Evolutionary conservation across 1,140 invertebrate species (phyloP).

Genomic region (Schlechtendalia chinensis): DNA sequence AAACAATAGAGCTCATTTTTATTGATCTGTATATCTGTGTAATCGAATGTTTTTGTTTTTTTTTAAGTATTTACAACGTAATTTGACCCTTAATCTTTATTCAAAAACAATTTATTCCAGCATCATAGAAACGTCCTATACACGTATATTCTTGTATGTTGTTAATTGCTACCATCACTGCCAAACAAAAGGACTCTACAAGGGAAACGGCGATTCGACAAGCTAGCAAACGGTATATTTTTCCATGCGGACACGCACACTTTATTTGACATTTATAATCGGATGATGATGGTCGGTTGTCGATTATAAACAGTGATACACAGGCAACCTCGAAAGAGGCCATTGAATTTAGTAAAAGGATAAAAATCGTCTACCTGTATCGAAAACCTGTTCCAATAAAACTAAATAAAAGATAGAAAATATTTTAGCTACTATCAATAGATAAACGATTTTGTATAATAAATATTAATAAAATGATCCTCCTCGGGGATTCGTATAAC

Average conservation of each 20-base stretch:
- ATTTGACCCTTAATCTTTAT: not conserved
- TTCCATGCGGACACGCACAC: constrained; percentile 36
- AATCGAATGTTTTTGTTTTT: not conserved
- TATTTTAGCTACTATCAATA: constrained; percentile 1
- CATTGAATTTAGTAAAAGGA: not conserved
- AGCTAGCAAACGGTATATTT: not conserved
- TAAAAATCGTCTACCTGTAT: constrained; percentile 6
- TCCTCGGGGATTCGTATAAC: not conserved
- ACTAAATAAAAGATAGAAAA: not conserved
- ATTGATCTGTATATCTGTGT: not conserved
- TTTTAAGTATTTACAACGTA: not conserved
- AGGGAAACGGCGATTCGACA: not conserved
- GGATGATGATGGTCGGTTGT: not conserved
- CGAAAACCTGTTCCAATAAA: constrained; percentile 11
- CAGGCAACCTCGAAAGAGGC: not conserved
- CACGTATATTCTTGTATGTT: not conserved
- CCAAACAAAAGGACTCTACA: not conserved
- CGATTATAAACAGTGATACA: constrained; percentile 10
- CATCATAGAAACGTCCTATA: not conserved
- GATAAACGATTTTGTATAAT: constrained; percentile 6
- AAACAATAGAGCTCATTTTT: not conserved
- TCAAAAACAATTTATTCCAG: not conserved
- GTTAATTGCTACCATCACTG: not conserved
- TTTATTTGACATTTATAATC: not conserved
- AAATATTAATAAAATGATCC: not conserved